A percentile compares a stretch with the other conserved stretches of the same genome.
These are phyloP conservation scores for Menura novaehollandiae DNA, from an alignment of 2,113 vertebrate genomes.

Conservation along the genomic window DNA sequence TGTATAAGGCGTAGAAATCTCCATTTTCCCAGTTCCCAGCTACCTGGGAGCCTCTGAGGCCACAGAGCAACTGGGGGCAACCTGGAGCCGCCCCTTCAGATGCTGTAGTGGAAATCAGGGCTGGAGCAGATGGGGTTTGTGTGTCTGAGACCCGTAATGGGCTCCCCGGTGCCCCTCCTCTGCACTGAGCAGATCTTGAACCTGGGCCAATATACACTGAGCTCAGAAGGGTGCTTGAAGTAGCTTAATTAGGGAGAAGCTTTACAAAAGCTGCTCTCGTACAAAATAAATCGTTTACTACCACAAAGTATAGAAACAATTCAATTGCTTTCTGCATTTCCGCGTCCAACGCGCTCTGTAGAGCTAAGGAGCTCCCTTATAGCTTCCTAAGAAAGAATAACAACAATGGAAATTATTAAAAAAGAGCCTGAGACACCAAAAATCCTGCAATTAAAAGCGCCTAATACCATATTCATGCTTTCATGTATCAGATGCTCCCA, in stretches of 20 bases:
- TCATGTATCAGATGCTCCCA: constrained; percentile 31
- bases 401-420: background rate
- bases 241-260: background rate
- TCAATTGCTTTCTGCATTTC: background rate
- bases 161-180: background rate
- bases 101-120: background rate
- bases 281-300: background rate
- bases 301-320: background rate
- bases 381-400: background rate
- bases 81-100: background rate
- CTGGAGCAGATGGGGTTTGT: background rate
- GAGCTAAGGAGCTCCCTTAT: background rate
- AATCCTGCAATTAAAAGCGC: constrained; percentile 4
- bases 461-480: constrained; percentile 35
- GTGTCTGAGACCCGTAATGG: background rate
- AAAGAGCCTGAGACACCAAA: background rate
- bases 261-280: background rate
- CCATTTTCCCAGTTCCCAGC: background rate
- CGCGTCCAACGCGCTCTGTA: accelerated
- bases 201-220: background rate
- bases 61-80: background rate
- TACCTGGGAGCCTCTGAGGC: background rate
- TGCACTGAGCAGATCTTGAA: background rate
- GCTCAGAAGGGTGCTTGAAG: background rate
- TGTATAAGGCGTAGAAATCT: background rate